A percentile compares a stretch with the other conserved stretches of the same genome.
Evolutionary conservation across 1,140 invertebrate species (phyloP).

Genomic region (Polypedilum vanderplanki): DNA sequence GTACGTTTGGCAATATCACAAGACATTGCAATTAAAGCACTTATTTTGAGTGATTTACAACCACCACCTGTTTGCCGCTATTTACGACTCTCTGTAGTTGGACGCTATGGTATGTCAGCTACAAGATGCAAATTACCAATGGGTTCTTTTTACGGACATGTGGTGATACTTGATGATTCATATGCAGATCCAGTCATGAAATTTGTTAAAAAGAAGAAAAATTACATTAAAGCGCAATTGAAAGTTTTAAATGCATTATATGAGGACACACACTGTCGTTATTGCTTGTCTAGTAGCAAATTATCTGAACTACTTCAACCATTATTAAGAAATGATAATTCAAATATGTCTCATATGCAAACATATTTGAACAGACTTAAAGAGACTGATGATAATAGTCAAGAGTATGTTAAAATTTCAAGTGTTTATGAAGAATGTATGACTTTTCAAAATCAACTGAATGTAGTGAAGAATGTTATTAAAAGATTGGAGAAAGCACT

Average conservation of each 20-base stretch:
- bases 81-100: slow-evolving; percentile 83
- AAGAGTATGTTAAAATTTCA: slow-evolving; percentile 61
- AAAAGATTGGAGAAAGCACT: slow-evolving; percentile 56
- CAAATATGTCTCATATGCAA: slow-evolving; percentile 72
- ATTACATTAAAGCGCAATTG: slow-evolving; percentile 37
- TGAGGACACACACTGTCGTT: slow-evolving; percentile 75
- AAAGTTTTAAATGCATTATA: slow-evolving; percentile 46
- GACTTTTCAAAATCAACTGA: slow-evolving; percentile 71
- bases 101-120: slow-evolving; percentile 76
- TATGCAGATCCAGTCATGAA: slow-evolving; percentile 46
- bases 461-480: slow-evolving; percentile 66
- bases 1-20: slow-evolving; percentile 75
- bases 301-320: slow-evolving; percentile 67
- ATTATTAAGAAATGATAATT: slow-evolving; percentile 64
- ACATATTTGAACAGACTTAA: slow-evolving; percentile 65
- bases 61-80: slow-evolving; percentile 81
- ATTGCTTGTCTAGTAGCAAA: slow-evolving; percentile 75
- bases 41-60: slow-evolving; percentile 81
- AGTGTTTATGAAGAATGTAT: slow-evolving; percentile 77
- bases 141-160: slow-evolving; percentile 87
- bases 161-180: slow-evolving; percentile 63
- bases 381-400: slow-evolving; percentile 49
- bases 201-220: slow-evolving; percentile 36
- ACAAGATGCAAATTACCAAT: slow-evolving; percentile 82
- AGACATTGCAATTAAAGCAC: slow-evolving; percentile 74